These are phyloP conservation scores for Lagenorhynchus albirostris DNA, from an alignment of 2,113 vertebrate genomes.

Conservation along the genomic window DNA sequence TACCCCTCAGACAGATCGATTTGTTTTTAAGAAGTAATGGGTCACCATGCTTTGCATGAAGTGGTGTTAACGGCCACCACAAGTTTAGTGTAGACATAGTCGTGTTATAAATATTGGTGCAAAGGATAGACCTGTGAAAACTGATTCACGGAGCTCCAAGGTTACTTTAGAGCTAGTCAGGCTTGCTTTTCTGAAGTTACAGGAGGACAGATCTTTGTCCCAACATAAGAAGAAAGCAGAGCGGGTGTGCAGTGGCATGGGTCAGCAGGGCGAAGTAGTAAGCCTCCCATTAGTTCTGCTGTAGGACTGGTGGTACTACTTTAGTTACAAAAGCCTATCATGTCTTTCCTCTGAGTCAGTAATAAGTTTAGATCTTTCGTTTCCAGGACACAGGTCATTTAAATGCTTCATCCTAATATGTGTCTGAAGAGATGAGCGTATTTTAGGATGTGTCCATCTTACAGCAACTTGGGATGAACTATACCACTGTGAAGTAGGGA, in stretches of 20 bases:
- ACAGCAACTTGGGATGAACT: not conserved
- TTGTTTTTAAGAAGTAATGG: not conserved
- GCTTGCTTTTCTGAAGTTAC: not conserved
- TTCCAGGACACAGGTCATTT: not conserved
- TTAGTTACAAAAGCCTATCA: not conserved
- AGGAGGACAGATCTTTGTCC: not conserved
- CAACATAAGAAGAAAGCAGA: not conserved
- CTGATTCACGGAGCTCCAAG: not conserved
- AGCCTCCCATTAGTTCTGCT: not conserved
- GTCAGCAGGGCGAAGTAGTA: not conserved
- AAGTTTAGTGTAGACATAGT: not conserved
- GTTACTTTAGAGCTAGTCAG: not conserved
- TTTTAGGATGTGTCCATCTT: not conserved
- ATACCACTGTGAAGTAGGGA: not conserved
- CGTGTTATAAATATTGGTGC: not conserved
- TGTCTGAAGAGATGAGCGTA: not conserved
- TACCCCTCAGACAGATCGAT: not conserved
- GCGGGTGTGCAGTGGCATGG: not conserved
- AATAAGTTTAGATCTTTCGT: not conserved
- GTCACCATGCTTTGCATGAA: not conserved
- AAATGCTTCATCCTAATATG: not conserved
- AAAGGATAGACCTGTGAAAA: not conserved
- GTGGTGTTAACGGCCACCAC: not conserved
- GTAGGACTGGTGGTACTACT: not conserved
- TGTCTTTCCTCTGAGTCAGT: not conserved